Evolutionary conservation across 2,888 invertebrate genomes (phyloP), one percentile per base, ranked within the genome.

Genomic region (Melanostoma scalare): DNA sequence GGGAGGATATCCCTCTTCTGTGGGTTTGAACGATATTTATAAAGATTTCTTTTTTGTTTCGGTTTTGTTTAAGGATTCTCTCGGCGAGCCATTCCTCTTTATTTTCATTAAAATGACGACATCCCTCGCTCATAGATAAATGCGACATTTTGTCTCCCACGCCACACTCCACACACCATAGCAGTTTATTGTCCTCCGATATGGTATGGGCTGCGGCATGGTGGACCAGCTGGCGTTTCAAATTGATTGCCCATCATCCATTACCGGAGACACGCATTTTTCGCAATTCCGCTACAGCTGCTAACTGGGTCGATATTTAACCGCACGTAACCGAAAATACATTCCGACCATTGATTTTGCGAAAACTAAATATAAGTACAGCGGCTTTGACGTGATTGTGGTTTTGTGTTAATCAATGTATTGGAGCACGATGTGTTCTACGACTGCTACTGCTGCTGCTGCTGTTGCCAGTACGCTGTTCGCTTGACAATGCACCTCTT

Each of bases 191-290:
- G 20, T 20, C 20, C 20, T 65, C 56, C 40, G 20, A 35, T 31
- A 33, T 31, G 38, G 36, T 52, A 31, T 31, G 20, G 20, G 20
- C 20, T 20, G 20, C 20, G 20, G 20, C 20, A 30, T 38, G 36
- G 6, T 6, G 20, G 40, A 68, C 63, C 69, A 78, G 42, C 78
- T 78, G 82, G 58, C 35, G 48, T 42, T 56, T 44, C 63, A 69
- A 79, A 79, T 71, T 84, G 84, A 78, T 84, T 84, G 78, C 84
- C 84, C 42, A 79, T 84, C 79, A 79, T 84, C 69, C 60, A 75
- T 79, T 84, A 72, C 56, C 68, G 42, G 46, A 50, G 50, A 31
- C 52, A 69, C 61, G 58, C 46, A 75, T 44, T 63, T 63, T 20
- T 48, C 48, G n/a, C 61, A 63, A 63, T 63, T 63, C 61, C 61